Base-by-base conservation (phyloP, 2,797 vertebrate species). In the Diplodus puntazzo region DNA sequence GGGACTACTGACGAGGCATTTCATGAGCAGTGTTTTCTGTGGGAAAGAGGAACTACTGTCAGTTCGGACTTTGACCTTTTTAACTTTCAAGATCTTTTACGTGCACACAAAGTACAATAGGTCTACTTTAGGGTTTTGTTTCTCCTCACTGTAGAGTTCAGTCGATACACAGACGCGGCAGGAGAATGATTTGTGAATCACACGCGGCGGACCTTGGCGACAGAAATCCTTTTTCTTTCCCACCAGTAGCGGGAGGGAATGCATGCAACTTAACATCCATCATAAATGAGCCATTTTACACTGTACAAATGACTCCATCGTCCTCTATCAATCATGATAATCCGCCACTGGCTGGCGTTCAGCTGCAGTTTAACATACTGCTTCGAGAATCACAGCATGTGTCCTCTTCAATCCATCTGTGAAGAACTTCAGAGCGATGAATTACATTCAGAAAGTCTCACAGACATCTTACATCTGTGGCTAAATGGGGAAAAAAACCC, bases 261-360 rank as follows among this genome's bases (percentile, higher is more conserved):
- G 82, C 57, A 75, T 69, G 63, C 78, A 81, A 84, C 78, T 73
- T 66, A 82, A 86, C 84, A 86, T 91, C 87, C 86, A 90, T 92
- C 91, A 87, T 80, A 90, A 91, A 93, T 89, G 81, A 91, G 85
- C 73, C 83, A 74, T 89, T 93, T 92, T 80, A 88, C 84, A 84
- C 86, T 78, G 79, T 67, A 89, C 88, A 92, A 92, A 92, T 87
- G 83, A 89, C 89, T 90, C 80, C 82, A 80, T 67, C 72, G 61
- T 80, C 86, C 87, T 83, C 83, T 68, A 90, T 93, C 91, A 88
- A 90, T 95, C 92, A 94, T 7, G 43, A 46, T 92, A 93, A 94
- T 93, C 91, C 81, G 2, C 70, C 80, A 17, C 83, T 83, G 90
- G 88, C 88, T 79, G 81, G 69, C 25, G 77, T 77, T 82, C 78